Conservation (phyloP, 2,888 invertebrate genomes). For the Malacosoma neustria region DNA sequence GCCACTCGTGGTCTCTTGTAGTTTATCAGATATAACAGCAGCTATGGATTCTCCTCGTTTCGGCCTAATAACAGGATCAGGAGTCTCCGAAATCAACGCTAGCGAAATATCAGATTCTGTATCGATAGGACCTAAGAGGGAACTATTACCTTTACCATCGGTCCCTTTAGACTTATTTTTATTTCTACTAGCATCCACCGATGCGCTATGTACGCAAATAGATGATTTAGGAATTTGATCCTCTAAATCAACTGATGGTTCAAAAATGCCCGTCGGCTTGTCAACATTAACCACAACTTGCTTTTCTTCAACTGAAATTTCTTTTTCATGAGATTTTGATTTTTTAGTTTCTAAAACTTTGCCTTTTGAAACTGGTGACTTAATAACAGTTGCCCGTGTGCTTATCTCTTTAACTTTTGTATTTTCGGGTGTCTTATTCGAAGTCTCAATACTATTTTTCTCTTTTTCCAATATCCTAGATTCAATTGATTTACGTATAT, state of each 20-base stretch:
- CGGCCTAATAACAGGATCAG: conserved; percentile 51
- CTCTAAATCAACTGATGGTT: conserved; percentile 80
- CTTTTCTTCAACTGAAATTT: conserved; percentile 26
- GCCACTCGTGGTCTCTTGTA: conserved; percentile 56
- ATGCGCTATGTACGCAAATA: conserved; percentile 54
- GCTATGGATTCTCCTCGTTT: conserved; percentile 66
- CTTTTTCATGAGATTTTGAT: conserved; percentile 36
- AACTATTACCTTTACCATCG: conserved; percentile 33
- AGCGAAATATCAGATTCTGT: conserved; percentile 59
- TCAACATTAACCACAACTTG: conserved; percentile 56
- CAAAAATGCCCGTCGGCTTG: conserved; percentile 81
- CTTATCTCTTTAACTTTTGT: conserved; percentile 58
- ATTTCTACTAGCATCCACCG: conserved; percentile 51
- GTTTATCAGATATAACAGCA: conserved; percentile 64
- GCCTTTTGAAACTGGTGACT: conserved; percentile 71
- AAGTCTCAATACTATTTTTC: conserved; percentile 35
- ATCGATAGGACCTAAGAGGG: conserved; percentile 45
- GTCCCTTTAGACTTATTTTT: conserved; percentile 40
- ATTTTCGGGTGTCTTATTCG: conserved; percentile 38
- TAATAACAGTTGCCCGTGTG: conserved; percentile 73
- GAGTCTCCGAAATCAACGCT: conserved; percentile 52
- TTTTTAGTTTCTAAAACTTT: conserved; percentile 64
- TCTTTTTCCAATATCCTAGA: conserved; percentile 64
- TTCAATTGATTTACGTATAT: conserved; percentile 67
- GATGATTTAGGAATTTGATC: conserved; percentile 77